Base-by-base conservation (phyloP, 2,888 invertebrate genomes). In the Apotomis turbidana region DNA sequence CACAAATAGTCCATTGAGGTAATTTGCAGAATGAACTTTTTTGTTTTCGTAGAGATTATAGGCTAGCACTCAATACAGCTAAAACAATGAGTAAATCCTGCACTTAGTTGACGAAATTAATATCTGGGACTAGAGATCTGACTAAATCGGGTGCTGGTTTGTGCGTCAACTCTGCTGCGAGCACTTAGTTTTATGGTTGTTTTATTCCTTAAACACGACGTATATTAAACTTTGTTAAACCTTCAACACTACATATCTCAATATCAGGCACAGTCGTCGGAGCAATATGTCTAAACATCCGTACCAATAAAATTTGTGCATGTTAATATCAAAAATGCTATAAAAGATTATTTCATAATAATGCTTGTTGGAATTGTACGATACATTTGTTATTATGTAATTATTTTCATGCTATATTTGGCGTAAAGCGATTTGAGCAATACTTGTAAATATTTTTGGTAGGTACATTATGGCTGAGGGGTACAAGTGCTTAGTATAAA, bases 1-100 rank as follows among this genome's bases (percentile, higher is more conserved):
- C 91, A 93, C 92, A 93, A 89, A 89, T 84, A 90, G 88, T 89
- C 87, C 90, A 89, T 89, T 91, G 93, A 93, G 92, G 92, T 93
- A 90, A 88, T 90, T 87, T 82, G 89, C 87, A 89, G 83, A 87
- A 87, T 86, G 85, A 87, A 89, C 83, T 83, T 82, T 79, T 81
- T 80, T 80, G 62, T 79, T 79, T 74, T 68, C 70, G 64, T 68
- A 69, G 61, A 74, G 74, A 76, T 76, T 75, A 76, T 74, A 81
- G 79, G 83, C 80, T 81, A 84, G 75, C 79, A 80, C 80, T 77
- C 76, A 78, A 79, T 78, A 81, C 81, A 82, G 79, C 81, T 82
- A 83, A 85, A 80, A 80, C 85, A 83, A 86, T 85, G 86, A 86
- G 87, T 82, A 82, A 76, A 81, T 78, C 82, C 85, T 85, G 87